Evolutionary conservation across 2,797 vertebrate genomes (phyloP).

Genomic region (Pangasius mekongensis): DNA sequence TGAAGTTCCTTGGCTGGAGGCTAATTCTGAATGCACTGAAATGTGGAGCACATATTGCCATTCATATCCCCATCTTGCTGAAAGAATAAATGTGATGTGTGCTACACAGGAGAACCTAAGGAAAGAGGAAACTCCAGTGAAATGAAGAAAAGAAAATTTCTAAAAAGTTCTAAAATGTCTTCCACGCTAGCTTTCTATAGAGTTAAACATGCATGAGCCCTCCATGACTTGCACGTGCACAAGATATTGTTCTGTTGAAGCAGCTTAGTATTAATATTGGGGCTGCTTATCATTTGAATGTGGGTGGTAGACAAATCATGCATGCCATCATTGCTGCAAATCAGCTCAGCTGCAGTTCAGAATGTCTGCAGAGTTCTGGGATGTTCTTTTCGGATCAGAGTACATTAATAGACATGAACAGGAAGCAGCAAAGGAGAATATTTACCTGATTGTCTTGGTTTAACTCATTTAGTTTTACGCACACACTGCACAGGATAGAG

Average conservation of each 20-base stretch:
- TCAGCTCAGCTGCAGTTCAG: background rate
- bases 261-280: background rate
- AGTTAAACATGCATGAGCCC: background rate
- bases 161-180: background rate
- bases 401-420: background rate
- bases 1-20: background rate
- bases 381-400: background rate
- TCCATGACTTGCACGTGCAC: background rate
- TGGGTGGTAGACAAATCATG: background rate
- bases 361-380: background rate
- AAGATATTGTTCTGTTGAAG: background rate
- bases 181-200: background rate
- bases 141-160: background rate
- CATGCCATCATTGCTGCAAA: too few species aligned
- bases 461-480: background rate
- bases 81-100: background rate
- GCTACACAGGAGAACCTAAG: background rate
- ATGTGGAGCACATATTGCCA: background rate
- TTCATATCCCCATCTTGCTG: background rate
- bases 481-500: background rate
- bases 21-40: background rate
- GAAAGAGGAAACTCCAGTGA: background rate
- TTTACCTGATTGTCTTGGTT: background rate
- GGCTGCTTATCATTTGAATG: background rate
- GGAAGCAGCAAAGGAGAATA: background rate